phyloP scores from a whole-genome alignment of 2,888 invertebrate genomes.

The Oligia latruncula region DNA sequence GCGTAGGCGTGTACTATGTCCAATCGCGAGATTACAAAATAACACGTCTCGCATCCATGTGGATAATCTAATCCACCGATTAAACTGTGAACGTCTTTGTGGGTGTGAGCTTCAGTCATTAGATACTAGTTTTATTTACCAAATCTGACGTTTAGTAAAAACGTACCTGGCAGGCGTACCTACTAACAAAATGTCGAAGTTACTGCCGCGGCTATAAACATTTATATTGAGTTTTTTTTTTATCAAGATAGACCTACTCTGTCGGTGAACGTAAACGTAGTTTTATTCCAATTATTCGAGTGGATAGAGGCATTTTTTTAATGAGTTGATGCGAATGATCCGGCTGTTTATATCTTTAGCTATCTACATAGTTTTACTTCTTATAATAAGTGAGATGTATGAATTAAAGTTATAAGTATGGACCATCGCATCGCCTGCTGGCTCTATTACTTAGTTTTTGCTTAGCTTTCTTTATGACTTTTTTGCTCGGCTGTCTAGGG shows the following conservation, averaged over 20 bases:
- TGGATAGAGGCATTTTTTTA: slow-evolving; percentile 65
- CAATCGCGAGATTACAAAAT: slow-evolving; percentile 71
- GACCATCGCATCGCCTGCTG: not conserved
- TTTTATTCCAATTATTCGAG: slow-evolving; percentile 70
- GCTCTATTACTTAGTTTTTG: not conserved
- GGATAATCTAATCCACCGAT: slow-evolving; percentile 71
- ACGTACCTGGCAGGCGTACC: slow-evolving; percentile 66
- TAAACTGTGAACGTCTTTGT: slow-evolving; percentile 70
- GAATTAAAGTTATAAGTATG: slow-evolving; percentile 30
- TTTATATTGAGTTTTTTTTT: slow-evolving; percentile 72
- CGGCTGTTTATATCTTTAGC: slow-evolving; percentile 48
- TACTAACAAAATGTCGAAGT: slow-evolving; percentile 69
- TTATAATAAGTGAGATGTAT: slow-evolving; percentile 51
- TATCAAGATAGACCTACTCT: slow-evolving; percentile 70
- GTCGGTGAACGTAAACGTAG: slow-evolving; percentile 64
- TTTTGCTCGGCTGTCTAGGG: not conserved
- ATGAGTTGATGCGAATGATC: slow-evolving; percentile 61
- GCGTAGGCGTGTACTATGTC: slow-evolving; percentile 67
- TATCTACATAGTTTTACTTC: slow-evolving; percentile 44
- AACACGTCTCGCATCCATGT: slow-evolving; percentile 64
- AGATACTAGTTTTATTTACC: slow-evolving; percentile 75
- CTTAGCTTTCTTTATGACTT: not conserved
- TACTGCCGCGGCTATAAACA: slow-evolving; percentile 68
- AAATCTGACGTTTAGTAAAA: slow-evolving; percentile 75
- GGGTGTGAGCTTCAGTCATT: slow-evolving; percentile 70